Evolutionary conservation across 1,140 invertebrate genomes (phyloP).

Genomic region (Delia radicum): DNA sequence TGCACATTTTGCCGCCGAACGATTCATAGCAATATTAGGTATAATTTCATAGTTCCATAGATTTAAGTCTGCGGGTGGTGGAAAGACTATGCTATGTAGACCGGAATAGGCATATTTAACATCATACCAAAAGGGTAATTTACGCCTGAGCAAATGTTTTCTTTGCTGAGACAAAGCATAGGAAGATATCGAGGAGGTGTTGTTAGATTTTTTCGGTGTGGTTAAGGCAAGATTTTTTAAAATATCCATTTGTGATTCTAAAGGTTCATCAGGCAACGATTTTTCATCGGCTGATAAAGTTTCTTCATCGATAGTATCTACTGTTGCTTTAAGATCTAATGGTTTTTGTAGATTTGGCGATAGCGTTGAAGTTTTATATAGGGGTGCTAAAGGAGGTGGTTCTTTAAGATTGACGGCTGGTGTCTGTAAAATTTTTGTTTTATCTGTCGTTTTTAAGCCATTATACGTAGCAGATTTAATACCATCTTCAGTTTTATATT

Average conservation of each 20-base stretch:
- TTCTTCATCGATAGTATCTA: background rate
- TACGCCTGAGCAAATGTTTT: conserved; percentile 34
- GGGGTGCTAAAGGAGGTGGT: background rate
- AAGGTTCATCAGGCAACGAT: conserved; percentile 24
- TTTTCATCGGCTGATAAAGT: background rate
- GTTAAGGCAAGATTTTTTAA: conserved; percentile 27
- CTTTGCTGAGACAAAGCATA: conserved; percentile 14
- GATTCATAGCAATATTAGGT: conserved; percentile 52
- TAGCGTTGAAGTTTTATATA: background rate
- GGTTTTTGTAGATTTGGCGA: background rate
- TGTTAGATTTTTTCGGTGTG: conserved; percentile 30
- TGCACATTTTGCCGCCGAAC: conserved; percentile 55
- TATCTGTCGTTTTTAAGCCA: background rate
- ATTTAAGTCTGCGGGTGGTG: conserved; percentile 56
- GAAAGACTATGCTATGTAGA: conserved; percentile 64
- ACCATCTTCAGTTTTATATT: background rate
- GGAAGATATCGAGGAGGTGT: background rate
- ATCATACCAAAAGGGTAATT: conserved; percentile 53
- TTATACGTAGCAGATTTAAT: background rate
- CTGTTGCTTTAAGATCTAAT: background rate
- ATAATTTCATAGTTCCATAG: conserved; percentile 51
- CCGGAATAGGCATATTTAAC: conserved; percentile 64
- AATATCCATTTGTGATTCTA: conserved; percentile 46
- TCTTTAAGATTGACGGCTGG: background rate
- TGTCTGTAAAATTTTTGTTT: background rate